Evolutionary conservation across 2,797 vertebrate species (phyloP).

Genomic region (Chromobotia macracanthus): DNA sequence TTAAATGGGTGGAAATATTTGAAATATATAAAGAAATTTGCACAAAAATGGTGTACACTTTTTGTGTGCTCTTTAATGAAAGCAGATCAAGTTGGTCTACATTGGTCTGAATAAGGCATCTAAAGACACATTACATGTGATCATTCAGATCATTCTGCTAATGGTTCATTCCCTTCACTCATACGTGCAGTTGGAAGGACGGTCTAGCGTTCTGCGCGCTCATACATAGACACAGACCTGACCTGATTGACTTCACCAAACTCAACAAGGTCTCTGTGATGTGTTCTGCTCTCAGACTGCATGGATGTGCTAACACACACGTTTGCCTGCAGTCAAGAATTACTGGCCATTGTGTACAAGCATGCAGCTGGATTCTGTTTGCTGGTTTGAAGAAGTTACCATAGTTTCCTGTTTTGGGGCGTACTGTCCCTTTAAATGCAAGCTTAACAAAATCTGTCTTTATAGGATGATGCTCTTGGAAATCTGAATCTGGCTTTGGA

Average conservation of each 20-base stretch:
- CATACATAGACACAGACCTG: slow-evolving; percentile 89
- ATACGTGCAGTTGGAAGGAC: slow-evolving; percentile 84
- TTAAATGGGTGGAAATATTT: neutral
- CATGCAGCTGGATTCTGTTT: no score
- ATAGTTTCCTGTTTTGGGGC: no score
- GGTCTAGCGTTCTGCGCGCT: slow-evolving; percentile 87
- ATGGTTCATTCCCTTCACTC: neutral
- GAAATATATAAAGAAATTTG: no score
- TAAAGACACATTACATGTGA: neutral
- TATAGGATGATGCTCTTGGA: slow-evolving; percentile 84
- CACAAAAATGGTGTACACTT: no score
- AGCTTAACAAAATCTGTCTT: neutral
- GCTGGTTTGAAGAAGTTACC: no score
- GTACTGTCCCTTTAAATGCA: neutral
- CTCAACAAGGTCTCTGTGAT: slow-evolving; percentile 81
- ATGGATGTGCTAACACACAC: no score
- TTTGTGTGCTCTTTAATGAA: no score
- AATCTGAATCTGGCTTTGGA: slow-evolving; percentile 89
- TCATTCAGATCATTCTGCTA: neutral
- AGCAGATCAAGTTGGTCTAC: no score
- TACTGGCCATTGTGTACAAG: no score
- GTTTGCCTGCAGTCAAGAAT: no score
- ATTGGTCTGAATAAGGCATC: neutral
- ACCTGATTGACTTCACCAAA: slow-evolving; percentile 91
- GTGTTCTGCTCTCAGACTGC: neutral